phyloP scores from a whole-genome alignment of 2,797 vertebrate genomes.

The Sebastes diploproa region DNA sequence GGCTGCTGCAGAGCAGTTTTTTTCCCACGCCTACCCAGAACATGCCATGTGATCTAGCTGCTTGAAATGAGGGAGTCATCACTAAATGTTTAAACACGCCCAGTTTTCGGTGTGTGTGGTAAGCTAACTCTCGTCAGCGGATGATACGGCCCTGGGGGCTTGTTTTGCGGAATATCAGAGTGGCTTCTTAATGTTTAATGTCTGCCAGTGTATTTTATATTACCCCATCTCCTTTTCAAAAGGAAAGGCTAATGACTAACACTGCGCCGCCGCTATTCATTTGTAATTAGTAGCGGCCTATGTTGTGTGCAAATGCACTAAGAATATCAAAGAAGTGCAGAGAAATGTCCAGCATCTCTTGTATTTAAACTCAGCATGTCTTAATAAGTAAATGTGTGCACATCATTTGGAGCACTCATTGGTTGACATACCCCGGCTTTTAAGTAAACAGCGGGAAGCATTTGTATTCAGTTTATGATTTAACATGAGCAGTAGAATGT shows the following conservation, averaged over 20 bases:
- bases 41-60: slow-evolving; percentile 32
- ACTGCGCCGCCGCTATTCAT: slow-evolving; percentile 62
- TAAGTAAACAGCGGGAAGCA: slow-evolving; percentile 23
- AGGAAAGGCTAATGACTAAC: slow-evolving; percentile 81
- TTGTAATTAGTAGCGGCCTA: slow-evolving; percentile 72
- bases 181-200: slow-evolving; percentile 82
- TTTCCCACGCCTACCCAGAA: slow-evolving; percentile 14
- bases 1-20: slow-evolving; percentile 13
- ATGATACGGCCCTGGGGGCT: slow-evolving; percentile 73
- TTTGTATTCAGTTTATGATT: slow-evolving; percentile 10
- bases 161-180: slow-evolving; percentile 81
- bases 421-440: slow-evolving; percentile 15
- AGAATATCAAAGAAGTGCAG: slow-evolving; percentile 53
- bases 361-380: slow-evolving; percentile 33
- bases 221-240: slow-evolving; percentile 81
- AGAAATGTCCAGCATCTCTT: slow-evolving; percentile 33
- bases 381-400: slow-evolving; percentile 30
- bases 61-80: slow-evolving; percentile 68
- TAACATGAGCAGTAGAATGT: not conserved
- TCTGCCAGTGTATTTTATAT: slow-evolving; percentile 82
- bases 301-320: slow-evolving; percentile 68
- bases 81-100: slow-evolving; percentile 73
- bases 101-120: slow-evolving; percentile 74
- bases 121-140: slow-evolving; percentile 64
- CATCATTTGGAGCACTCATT: slow-evolving; percentile 7